Conservation (phyloP, 2,888 invertebrate genomes). For the Sclerodermus sp. region DNA sequence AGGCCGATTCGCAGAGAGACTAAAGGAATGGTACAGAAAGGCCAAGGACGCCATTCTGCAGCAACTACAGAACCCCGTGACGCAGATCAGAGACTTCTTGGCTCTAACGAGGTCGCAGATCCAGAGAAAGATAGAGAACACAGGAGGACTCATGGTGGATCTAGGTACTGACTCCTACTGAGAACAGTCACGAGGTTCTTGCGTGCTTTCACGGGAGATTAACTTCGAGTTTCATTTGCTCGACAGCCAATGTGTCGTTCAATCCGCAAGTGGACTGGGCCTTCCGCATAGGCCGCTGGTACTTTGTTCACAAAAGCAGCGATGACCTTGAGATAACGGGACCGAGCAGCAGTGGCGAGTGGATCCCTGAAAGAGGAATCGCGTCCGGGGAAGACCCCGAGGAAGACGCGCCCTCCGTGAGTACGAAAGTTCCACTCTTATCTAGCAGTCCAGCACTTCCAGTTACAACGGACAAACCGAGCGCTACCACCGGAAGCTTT, state of each 20-base stretch:
- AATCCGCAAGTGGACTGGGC: constrained; percentile 40
- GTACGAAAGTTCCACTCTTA: too few species aligned
- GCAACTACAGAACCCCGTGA: background rate
- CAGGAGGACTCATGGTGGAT: constrained; percentile 9
- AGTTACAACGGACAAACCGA: too few species aligned
- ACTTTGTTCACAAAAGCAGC: constrained; percentile 33
- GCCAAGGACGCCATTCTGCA: constrained; percentile 20
- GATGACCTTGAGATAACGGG: background rate
- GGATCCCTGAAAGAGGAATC: too few species aligned
- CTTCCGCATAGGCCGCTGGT: constrained; percentile 42
- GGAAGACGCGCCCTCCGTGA: too few species aligned
- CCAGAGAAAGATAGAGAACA: too few species aligned
- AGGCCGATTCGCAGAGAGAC: constrained; percentile 22
- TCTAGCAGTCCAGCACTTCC: too few species aligned
- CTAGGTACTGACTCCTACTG: constrained; percentile 24
- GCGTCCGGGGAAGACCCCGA: too few species aligned
- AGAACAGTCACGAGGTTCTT: too few species aligned
- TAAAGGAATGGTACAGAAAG: constrained; percentile 36
- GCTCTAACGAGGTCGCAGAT: background rate
- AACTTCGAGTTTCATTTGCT: too few species aligned
- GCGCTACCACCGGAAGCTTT: too few species aligned
- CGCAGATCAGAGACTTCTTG: background rate
- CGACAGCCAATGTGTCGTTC: constrained; percentile 33
- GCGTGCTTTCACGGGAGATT: too few species aligned
- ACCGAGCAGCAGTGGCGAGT: too few species aligned